phyloP scores from a whole-genome alignment of 2,797 vertebrate species.

The Thripadectes ignobilis region DNA sequence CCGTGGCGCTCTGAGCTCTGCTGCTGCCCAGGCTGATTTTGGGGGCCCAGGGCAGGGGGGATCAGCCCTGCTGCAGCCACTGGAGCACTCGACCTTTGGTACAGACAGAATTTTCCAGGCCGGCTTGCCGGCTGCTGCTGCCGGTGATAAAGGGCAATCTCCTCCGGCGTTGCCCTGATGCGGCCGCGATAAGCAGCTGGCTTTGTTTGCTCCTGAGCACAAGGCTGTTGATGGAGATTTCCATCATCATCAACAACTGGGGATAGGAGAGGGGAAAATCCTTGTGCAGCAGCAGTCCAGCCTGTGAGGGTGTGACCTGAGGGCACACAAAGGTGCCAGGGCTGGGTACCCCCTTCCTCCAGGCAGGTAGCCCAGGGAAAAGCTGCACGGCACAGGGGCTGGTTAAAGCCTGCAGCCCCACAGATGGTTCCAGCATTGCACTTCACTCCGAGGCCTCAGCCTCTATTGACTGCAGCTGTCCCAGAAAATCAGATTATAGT shows the following conservation, averaged over 20 bases:
- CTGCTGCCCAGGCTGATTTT: fast-evolving
- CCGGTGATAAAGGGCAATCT: background rate
- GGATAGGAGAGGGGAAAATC: background rate
- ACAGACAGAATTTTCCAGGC: background rate
- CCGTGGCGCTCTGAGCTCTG: fast-evolving
- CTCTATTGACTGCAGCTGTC: constrained; percentile 17
- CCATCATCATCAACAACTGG: background rate
- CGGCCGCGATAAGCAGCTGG: background rate
- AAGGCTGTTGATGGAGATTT: background rate
- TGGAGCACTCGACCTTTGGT: background rate
- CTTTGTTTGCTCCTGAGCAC: constrained; percentile 35
- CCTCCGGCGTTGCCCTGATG: background rate
- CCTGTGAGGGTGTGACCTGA: background rate
- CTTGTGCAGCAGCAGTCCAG: fast-evolving
- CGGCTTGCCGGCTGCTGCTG: background rate
- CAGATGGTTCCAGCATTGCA: background rate
- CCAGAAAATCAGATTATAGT: constrained; percentile 29
- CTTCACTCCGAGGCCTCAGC: background rate
- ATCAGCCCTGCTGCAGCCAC: fast-evolving
- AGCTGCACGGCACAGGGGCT: background rate
- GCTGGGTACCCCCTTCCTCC: fast-evolving
- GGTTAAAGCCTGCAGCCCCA: background rate
- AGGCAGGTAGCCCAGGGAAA: fast-evolving
- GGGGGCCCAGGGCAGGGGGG: fast-evolving
- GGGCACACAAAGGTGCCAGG: fast-evolving